Conservation (phyloP, 2,113 vertebrate genomes). For the Chascanopsetta lugubris region DNA sequence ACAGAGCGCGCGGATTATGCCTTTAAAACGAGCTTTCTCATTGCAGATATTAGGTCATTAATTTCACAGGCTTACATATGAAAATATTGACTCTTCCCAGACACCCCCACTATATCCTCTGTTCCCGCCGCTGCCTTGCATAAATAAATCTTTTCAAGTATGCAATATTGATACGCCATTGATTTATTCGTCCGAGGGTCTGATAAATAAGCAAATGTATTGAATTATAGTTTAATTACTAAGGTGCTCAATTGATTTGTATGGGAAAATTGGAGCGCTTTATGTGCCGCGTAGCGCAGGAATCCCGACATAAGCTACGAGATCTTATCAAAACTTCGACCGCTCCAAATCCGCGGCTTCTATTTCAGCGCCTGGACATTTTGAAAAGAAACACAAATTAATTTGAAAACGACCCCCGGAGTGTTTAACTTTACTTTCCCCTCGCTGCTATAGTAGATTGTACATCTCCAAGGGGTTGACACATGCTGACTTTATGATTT, state of each 20-base stretch:
- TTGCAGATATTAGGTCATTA: slow-evolving; percentile 81
- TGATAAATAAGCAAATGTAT: slow-evolving; percentile 77
- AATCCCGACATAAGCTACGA: not conserved
- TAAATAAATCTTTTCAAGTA: slow-evolving; percentile 74
- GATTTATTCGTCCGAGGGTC: slow-evolving; percentile 72
- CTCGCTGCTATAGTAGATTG: no score
- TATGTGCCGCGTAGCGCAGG: not conserved
- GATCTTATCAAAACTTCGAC: slow-evolving; percentile 4
- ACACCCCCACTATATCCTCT: slow-evolving; percentile 64
- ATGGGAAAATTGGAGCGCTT: slow-evolving; percentile 30
- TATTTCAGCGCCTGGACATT: not conserved
- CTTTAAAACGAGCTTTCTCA: slow-evolving; percentile 79
- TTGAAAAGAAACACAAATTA: not conserved
- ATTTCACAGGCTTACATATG: slow-evolving; percentile 82
- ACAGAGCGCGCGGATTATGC: slow-evolving; percentile 73
- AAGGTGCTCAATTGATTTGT: slow-evolving; percentile 62
- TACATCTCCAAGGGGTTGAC: not conserved
- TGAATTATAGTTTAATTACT: slow-evolving; percentile 69
- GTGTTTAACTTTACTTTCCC: no score
- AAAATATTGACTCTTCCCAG: slow-evolving; percentile 84
- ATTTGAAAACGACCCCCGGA: not conserved
- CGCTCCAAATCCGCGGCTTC: not conserved
- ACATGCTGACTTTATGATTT: slow-evolving; percentile 9
- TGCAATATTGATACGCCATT: slow-evolving; percentile 68
- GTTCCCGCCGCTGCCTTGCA: slow-evolving; percentile 54